Percentiles rank a stretch among this genome's conserved stretches.
Conservation (phyloP, 2,113 vertebrate species). For the Oryctolagus cuniculus region DNA sequence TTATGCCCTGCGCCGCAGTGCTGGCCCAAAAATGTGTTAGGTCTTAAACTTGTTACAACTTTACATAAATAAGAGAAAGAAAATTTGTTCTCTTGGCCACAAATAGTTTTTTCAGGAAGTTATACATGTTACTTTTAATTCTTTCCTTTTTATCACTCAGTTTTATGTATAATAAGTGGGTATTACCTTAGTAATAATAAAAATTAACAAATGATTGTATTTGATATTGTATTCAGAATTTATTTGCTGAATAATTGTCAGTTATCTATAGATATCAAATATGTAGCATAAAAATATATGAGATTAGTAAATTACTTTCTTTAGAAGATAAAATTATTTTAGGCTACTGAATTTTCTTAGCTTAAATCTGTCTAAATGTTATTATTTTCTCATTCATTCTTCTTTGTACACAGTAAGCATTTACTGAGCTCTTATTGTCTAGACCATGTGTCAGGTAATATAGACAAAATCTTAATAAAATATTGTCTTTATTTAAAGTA, state of each 20-base stretch:
- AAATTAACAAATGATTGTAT: neutral
- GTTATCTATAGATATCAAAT: neutral
- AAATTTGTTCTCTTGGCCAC: neutral
- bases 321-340: neutral
- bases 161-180: neutral
- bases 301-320: neutral
- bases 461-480: neutral
- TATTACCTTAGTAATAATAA: neutral
- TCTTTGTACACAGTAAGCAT: accelerated
- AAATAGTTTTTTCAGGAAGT: neutral
- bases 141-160: neutral
- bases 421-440: neutral
- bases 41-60: neutral
- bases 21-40: neutral
- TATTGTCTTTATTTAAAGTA: neutral
- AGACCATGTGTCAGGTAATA: neutral
- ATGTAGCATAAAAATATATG: neutral
- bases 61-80: neutral
- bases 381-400: neutral
- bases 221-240: neutral
- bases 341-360: neutral
- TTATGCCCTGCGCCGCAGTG: no score
- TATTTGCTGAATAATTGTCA: neutral
- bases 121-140: neutral
- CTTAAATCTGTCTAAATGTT: neutral